Conservation (phyloP, 2,797 vertebrate genomes). For the Sebastes variabilis region DNA sequence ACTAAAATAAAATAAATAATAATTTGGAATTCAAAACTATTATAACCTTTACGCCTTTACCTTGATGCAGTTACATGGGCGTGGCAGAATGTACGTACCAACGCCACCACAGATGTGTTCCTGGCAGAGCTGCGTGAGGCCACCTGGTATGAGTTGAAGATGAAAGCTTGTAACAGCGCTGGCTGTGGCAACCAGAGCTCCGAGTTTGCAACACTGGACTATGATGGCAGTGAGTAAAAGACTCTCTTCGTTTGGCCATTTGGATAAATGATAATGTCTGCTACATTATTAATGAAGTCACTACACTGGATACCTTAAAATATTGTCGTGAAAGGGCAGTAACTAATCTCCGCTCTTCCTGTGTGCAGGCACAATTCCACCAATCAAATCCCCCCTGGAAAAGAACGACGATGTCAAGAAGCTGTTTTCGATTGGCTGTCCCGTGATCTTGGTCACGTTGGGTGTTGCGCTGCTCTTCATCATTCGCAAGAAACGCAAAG, state of each 20-base stretch:
- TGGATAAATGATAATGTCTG: background rate
- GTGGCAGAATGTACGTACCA: conserved; percentile 94
- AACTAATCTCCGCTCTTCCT: background rate
- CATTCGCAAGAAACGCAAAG: conserved; percentile 97
- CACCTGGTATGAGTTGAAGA: conserved; percentile 98
- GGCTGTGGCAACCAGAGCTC: conserved; percentile 96
- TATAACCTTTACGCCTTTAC: too few species aligned
- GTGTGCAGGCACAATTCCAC: conserved; percentile 92
- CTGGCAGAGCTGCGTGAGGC: conserved; percentile 95
- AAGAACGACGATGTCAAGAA: conserved; percentile 97
- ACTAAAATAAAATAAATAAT: too few species aligned
- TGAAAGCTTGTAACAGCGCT: conserved; percentile 98
- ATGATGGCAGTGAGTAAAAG: conserved; percentile 92
- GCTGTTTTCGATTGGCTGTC: conserved; percentile 96
- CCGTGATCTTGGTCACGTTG: conserved; percentile 94
- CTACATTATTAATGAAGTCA: background rate
- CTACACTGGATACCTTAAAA: background rate
- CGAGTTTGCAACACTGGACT: conserved; percentile 96
- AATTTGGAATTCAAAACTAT: too few species aligned
- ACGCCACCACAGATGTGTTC: conserved; percentile 92
- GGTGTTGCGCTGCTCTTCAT: conserved; percentile 94
- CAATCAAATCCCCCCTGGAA: conserved; percentile 95
- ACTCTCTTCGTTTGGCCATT: fast-evolving
- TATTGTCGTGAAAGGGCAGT: background rate
- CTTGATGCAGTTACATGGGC: conserved; percentile 87